Percentiles rank a stretch among this genome's conserved stretches.
Evolutionary conservation across 2,113 vertebrate species (phyloP).

Genomic region (Nannospalax galili): DNA sequence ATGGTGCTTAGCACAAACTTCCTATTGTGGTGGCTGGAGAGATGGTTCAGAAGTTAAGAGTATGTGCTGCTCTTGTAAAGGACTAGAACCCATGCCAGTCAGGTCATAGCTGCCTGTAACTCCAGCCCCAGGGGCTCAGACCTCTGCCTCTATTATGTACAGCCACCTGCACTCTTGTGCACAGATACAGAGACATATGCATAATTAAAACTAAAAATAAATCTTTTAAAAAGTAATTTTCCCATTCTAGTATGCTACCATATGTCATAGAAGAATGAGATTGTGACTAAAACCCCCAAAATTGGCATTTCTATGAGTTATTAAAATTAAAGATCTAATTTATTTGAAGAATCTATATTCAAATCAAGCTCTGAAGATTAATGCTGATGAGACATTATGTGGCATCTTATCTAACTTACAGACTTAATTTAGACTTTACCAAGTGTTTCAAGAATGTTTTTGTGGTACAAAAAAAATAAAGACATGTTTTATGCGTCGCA

Average conservation of each 20-base stretch:
- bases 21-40: background rate
- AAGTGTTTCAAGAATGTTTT: constrained; percentile 22
- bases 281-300: constrained; percentile 18
- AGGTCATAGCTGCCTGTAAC: background rate
- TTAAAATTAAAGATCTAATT: constrained; percentile 33
- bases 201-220: background rate
- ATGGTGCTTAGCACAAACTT: constrained; percentile 10
- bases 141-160: background rate
- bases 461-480: background rate
- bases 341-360: constrained; percentile 22
- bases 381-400: background rate
- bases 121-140: background rate
- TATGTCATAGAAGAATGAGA: constrained; percentile 14
- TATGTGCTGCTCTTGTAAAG: too few relatives aligned
- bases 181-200: background rate
- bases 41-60: background rate
- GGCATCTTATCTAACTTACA: background rate
- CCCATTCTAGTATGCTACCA: background rate
- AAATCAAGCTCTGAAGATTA: constrained; percentile 45
- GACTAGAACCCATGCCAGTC: background rate
- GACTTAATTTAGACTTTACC: constrained; percentile 4
- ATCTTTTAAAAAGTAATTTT: background rate
- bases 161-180: background rate
- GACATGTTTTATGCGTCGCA: background rate
- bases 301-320: constrained; percentile 12